These are phyloP conservation scores for Balanococcus diminutus DNA, from an alignment of 2,888 invertebrate genomes.

Conservation along the genomic window DNA sequence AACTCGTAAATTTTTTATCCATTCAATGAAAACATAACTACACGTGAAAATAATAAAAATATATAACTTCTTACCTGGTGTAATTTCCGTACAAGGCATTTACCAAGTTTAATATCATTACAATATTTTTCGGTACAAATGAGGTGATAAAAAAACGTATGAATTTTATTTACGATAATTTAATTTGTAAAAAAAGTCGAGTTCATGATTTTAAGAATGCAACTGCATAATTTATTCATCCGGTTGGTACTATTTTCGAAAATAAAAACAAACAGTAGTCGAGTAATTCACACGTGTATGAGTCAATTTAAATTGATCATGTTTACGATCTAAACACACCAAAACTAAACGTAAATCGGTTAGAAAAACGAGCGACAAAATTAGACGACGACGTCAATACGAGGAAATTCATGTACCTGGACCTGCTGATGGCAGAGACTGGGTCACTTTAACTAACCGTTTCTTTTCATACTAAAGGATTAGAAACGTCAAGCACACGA, in stretches of 20 bases:
- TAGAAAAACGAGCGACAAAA: background rate
- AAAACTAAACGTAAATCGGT: background rate
- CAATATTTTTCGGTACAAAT: background rate
- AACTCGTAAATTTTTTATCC: background rate
- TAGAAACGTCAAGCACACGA: slow-evolving; percentile 10
- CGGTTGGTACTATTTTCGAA: background rate
- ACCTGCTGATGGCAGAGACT: slow-evolving; percentile 7
- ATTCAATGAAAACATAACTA: background rate
- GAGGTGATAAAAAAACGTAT: background rate
- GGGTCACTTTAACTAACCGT: slow-evolving; percentile 46
- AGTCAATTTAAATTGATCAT: background rate
- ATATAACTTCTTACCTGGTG: slow-evolving; percentile 6
- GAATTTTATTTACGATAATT: background rate
- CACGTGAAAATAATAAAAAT: background rate
- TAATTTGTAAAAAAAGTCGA: background rate
- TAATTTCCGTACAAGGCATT: background rate
- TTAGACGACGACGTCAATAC: background rate
- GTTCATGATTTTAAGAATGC: background rate
- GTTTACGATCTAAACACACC: background rate
- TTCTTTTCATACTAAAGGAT: slow-evolving; percentile 27
- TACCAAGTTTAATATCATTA: slow-evolving; percentile 1
- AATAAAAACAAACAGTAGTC: background rate
- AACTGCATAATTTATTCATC: background rate
- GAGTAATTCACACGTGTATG: background rate
- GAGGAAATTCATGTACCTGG: slow-evolving; percentile 42